These are phyloP conservation scores for Axis porcinus DNA, from an alignment of 2,113 vertebrate genomes.

Conservation along the genomic window DNA sequence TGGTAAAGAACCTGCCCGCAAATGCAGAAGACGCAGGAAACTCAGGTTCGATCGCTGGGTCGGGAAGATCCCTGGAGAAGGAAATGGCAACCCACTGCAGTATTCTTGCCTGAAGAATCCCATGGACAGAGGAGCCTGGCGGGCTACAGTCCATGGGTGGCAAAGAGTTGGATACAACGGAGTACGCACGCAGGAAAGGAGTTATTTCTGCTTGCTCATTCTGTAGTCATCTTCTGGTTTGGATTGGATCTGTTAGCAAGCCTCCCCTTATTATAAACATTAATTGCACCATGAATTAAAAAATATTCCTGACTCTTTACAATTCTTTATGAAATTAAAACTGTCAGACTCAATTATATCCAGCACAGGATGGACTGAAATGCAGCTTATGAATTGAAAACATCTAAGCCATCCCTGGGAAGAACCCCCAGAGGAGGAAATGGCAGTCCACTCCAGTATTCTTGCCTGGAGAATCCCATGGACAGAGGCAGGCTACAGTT, in stretches of 20 bases:
- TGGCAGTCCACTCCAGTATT: not conserved
- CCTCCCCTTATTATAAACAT: not conserved
- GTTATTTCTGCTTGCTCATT: not conserved
- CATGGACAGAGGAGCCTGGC: not conserved
- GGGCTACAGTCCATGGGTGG: not conserved
- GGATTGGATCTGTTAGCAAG: not conserved
- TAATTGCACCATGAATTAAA: not conserved
- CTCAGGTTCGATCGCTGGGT: not conserved
- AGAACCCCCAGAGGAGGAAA: not conserved
- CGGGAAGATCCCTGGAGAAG: not conserved
- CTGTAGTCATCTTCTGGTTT: not conserved
- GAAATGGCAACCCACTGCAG: not conserved
- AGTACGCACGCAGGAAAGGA: fast-evolving
- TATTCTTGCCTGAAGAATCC: not conserved
- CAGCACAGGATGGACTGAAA: not conserved
- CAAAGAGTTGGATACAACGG: not conserved
- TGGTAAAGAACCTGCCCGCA: not conserved
- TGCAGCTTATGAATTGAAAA: not conserved
- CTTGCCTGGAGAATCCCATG: not conserved
- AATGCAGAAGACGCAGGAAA: not conserved
- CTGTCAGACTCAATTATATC: fast-evolving
- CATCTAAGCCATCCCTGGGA: not conserved
- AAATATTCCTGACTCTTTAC: not conserved
- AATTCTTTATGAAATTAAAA: not conserved
- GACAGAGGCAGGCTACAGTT: not conserved